Evolutionary conservation across 2,797 vertebrate genomes (phyloP), one percentile per base, ranked within the genome.

Genomic region (Thalassophryne amazonica): DNA sequence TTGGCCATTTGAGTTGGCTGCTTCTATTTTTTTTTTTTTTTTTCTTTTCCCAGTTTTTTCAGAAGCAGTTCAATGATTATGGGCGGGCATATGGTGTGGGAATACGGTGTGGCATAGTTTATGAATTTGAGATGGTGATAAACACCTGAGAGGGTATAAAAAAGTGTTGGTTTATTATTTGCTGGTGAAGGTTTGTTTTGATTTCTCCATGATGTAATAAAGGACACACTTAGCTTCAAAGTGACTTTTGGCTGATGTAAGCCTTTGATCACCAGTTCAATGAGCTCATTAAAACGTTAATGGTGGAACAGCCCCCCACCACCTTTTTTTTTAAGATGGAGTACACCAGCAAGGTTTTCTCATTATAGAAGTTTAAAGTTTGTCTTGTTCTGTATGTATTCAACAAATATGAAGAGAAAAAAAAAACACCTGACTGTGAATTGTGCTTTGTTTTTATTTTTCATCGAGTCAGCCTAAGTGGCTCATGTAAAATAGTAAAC

Each of bases 361-460:
- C 69, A 64, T 71, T 71, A 66, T 84, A 62, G 78, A 83, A 85
- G 71, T 79, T 78, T 55, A n/a, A n/a, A n/a, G 78, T 80, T 66
- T 83, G 81, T 90, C 72, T 78, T 85, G 81, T 81, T 83, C 73
- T 78, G 73, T 88, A 74, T 81, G 83, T 89, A 86, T 83, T 80
- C 81, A 83, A 88, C 73, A 83, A 76, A 78, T 72, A 50, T 85
- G 84, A 70, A 40, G 59, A 55, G 76, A 78, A 67, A 73, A 76
- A 63, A 78, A 80, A 86, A 82, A 85, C 81, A 85, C 77, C 84
- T 83, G 83, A 85, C 82, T 88, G 88, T 90, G 85, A 91, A 88
- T 81, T 77, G 86, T 92, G 79, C 84, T 77, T 72, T 78, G 68
- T 80, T 85, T 80, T 63, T 52, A 60, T 78, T 89, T 83, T 70